Evolutionary conservation across 2,797 vertebrate species (phyloP), one percentile per base, ranked within the genome.

Genomic region (Halcyon chelicuti): DNA sequence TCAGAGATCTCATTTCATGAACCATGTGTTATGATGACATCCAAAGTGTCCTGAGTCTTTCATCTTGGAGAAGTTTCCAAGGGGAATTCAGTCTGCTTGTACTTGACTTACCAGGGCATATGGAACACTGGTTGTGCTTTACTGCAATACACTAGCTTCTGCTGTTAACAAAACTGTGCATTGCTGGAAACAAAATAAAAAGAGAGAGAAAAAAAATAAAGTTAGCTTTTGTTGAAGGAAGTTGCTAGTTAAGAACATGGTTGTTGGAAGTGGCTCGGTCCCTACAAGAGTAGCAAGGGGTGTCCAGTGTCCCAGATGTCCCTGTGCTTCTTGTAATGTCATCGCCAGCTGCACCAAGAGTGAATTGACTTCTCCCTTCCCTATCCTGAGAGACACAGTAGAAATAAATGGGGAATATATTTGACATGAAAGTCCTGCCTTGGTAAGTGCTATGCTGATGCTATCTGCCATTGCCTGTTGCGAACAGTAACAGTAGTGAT

Each of bases 201-300:
- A 58, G 71, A 76, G 42, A 74, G 78, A 15, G 12, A 37, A 3
- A 20, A 25, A 62, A 92, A 35, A 22, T 70, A 10, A 77, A 92
- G 72, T 39, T n/a, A 58, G 57, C n/a, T 46, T 76, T 75, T 26
- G 54, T 74, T 86, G 92, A 67, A 96, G 93, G 92, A 95, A 96
- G 81, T 51, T 77, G 61, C 78, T 91, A 54, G 73, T 89, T 82
- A 83, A 79, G 90, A 94, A 37, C 14, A 14, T 4, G 51, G 70
- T 28, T 81, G 82, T 70, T 91, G 75, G 95, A 95, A 96, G 66
- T 91, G 93, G 85, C 75, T 86, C 9, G 1, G 49, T 89, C 87
- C 39, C 82, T 66, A 35, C 35, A 37, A 65, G 87, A 83, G 73
- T 86, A 75, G 44, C 60, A 66, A 19, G 19, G 58, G 52, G 29